Conservation (phyloP, 2,888 invertebrate genomes). For the Lepidochitona cinerea region DNA sequence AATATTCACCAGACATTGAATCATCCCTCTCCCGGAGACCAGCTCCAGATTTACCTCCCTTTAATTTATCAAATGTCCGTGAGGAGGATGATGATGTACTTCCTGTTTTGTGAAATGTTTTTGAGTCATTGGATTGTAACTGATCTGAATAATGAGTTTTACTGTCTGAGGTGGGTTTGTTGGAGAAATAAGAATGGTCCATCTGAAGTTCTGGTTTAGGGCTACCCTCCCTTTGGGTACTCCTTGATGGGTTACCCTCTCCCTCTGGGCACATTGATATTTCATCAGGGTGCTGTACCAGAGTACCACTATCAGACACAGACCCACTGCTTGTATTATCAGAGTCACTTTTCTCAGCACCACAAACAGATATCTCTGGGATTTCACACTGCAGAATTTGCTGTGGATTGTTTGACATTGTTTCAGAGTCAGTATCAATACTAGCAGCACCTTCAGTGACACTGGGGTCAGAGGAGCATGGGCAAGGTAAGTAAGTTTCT, state of each 20-base stretch:
- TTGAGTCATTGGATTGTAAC: neutral
- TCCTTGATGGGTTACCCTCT: neutral
- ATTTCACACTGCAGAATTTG: neutral
- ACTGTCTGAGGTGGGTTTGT: neutral
- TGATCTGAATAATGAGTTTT: neutral
- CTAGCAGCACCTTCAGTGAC: neutral
- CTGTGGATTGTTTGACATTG: neutral
- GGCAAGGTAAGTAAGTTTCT: neutral
- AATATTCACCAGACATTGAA: conserved; percentile 4
- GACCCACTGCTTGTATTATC: neutral
- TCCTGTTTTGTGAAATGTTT: neutral
- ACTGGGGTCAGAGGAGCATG: neutral
- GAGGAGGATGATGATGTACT: neutral
- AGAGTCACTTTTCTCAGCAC: neutral
- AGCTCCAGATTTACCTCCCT: neutral
- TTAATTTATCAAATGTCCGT: neutral
- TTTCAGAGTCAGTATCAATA: neutral
- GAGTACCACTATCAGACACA: neutral
- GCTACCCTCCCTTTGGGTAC: neutral
- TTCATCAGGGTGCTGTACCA: neutral
- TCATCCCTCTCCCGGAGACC: neutral
- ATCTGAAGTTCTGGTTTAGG: neutral
- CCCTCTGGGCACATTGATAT: neutral
- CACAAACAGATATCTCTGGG: neutral
- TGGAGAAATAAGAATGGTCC: neutral